Evolutionary conservation across 2,113 vertebrate species (phyloP).

Genomic region (Equus przewalskii): DNA sequence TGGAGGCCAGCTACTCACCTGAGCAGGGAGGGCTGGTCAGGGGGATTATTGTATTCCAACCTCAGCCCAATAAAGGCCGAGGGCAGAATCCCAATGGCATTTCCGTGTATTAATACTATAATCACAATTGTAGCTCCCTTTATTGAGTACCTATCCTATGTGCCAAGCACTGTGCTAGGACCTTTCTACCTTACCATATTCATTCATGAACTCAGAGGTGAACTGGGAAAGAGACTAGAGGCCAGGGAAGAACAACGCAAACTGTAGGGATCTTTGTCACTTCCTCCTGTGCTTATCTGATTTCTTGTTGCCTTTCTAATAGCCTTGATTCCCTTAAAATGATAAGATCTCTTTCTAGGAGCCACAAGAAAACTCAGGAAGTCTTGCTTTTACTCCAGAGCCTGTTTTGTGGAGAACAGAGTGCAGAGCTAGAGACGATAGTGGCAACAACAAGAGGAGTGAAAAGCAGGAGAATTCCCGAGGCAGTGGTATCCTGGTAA

Average conservation of each 20-base stretch:
- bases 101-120: neutral
- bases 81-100: neutral
- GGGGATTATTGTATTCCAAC: neutral
- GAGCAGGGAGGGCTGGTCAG: neutral
- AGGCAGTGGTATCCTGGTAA: neutral
- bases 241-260: neutral
- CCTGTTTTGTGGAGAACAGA: neutral
- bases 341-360: neutral
- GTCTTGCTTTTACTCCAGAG: neutral
- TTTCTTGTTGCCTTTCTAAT: neutral
- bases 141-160: neutral
- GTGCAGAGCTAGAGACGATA: neutral
- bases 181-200: neutral
- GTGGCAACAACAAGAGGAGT: neutral
- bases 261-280: neutral
- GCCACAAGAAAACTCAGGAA: neutral
- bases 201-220: neutral
- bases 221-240: neutral
- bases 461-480: neutral
- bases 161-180: neutral
- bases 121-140: neutral
- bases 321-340: neutral
- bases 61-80: neutral
- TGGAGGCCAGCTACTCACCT: neutral
- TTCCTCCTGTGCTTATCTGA: neutral